Evolutionary conservation across 2,113 vertebrate species (phyloP).

Genomic region (Eclectus roratus): DNA sequence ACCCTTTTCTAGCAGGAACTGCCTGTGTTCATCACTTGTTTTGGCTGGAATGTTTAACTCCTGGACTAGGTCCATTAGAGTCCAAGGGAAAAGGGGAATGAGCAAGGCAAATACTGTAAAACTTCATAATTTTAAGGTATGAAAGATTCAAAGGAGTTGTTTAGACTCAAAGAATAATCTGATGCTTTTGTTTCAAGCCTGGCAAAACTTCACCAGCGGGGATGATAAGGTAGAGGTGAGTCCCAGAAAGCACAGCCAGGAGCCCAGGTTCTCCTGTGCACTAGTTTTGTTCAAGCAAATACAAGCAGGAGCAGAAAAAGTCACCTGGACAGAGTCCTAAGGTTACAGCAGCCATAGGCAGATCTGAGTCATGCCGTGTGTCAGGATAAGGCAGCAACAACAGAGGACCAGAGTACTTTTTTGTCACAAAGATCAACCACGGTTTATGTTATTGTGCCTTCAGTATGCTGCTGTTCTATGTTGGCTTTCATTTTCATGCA

Average conservation of each 20-base stretch:
- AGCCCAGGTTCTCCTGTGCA: neutral
- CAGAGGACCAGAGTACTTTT: neutral
- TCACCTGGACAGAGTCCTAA: neutral
- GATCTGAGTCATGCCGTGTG: neutral
- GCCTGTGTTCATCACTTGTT: neutral
- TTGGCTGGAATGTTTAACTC: neutral
- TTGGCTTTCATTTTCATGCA: neutral
- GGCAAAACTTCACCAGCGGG: neutral
- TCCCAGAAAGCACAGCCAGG: neutral
- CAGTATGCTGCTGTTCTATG: neutral
- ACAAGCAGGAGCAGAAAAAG: neutral
- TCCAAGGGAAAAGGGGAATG: too few species aligned
- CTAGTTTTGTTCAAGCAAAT: rapidly evolving
- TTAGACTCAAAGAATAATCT: neutral
- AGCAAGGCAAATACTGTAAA: neutral
- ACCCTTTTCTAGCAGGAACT: too few species aligned
- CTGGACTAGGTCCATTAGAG: neutral
- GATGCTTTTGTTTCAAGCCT: too few species aligned
- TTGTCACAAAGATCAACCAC: neutral
- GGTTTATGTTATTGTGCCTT: neutral
- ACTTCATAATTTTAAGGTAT: too few species aligned
- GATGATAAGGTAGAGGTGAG: neutral
- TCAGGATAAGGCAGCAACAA: neutral
- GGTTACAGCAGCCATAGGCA: neutral
- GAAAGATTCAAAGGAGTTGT: too few species aligned